phyloP scores from a whole-genome alignment of 2,888 invertebrate genomes.

The Bedellia somnulentella region DNA sequence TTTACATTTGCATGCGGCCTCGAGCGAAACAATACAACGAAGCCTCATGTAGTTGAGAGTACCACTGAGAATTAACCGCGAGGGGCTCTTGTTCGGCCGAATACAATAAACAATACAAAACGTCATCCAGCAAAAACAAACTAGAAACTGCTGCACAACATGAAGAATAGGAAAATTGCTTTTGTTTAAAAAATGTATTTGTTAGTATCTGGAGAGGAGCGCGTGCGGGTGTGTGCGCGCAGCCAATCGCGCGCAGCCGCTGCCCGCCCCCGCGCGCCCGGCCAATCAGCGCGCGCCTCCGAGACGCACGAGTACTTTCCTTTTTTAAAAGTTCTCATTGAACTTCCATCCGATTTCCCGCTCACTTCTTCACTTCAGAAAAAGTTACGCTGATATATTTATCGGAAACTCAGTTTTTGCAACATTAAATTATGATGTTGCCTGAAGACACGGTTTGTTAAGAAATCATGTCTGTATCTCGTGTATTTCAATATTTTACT shows the following conservation, averaged over 20 bases:
- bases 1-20: conserved; percentile 44
- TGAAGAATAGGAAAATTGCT: conserved; percentile 62
- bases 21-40: conserved; percentile 33
- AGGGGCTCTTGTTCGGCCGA: conserved; percentile 47
- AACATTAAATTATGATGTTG: conserved; percentile 48
- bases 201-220: conserved; percentile 51
- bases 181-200: conserved; percentile 60
- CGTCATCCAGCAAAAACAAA: conserved; percentile 49
- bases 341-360: conserved; percentile 59
- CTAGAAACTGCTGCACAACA: conserved; percentile 49
- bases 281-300: conserved; percentile 33
- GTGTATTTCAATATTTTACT: too few species aligned
- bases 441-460: conserved; percentile 17
- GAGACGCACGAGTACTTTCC: conserved; percentile 52
- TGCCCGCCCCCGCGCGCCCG: conserved; percentile 39
- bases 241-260: conserved; percentile 37
- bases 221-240: conserved; percentile 36
- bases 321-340: conserved; percentile 58
- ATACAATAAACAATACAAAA: conserved; percentile 57
- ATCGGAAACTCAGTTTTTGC: conserved; percentile 44
- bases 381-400: conserved; percentile 51
- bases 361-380: conserved; percentile 46
- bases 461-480: conserved; percentile 5
- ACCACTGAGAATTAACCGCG: conserved; percentile 54
- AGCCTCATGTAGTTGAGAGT: conserved; percentile 30